Percentiles rank a stretch among this genome's conserved stretches.
Conservation (phyloP, 2,113 vertebrate genomes). For the Monarcha castaneiventris region DNA sequence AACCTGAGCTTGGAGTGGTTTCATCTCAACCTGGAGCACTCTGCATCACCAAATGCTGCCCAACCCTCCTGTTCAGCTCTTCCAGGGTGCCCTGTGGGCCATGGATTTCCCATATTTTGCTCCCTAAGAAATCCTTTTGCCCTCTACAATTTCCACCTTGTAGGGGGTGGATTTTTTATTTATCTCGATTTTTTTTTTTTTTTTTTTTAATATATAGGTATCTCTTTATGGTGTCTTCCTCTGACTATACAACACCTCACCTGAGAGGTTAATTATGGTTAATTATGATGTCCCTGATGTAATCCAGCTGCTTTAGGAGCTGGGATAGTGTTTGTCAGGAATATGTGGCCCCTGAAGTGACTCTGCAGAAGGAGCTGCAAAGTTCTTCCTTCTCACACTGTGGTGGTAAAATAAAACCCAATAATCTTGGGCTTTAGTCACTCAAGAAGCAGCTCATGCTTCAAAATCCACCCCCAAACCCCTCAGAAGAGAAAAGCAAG, state of each 20-base stretch:
- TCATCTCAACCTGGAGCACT: neutral
- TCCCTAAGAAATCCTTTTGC: neutral
- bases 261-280: neutral
- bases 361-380: neutral
- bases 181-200: no score
- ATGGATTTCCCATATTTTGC: neutral
- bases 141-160: neutral
- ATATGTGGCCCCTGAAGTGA: neutral
- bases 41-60: no score
- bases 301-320: neutral
- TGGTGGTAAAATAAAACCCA: neutral
- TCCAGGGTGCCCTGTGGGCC: neutral
- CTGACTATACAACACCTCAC: neutral
- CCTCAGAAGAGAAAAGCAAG: neutral
- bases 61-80: neutral
- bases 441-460: neutral
- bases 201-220: neutral
- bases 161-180: neutral
- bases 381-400: neutral
- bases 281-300: neutral
- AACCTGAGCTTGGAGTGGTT: rapidly evolving
- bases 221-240: neutral
- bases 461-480: neutral
- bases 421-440: neutral
- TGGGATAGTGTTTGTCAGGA: neutral